Evolutionary conservation across 2,888 invertebrate genomes (phyloP), one percentile per base, ranked within the genome.

Genomic region (Lithophane leautieri): DNA sequence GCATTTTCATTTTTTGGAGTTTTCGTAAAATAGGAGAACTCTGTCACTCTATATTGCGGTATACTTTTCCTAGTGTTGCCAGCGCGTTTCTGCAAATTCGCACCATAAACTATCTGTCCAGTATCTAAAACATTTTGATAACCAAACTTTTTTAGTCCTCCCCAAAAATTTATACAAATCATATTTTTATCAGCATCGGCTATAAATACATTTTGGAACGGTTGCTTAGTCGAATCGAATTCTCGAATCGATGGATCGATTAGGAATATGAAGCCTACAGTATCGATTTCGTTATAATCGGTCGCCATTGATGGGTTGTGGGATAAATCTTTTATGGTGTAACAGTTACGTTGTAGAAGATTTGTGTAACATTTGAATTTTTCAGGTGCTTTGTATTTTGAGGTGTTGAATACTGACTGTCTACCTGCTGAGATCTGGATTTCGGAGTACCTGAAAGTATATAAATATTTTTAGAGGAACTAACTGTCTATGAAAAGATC

Each of bases 281-380:
- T 97, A 93, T 98, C 98, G 82, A 98, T 96, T 96, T 98, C 98
- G 79, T 97, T 97, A 89, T 97, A 97, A 66, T 94, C 92, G 34
- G 93, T 94, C 8, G 79, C 74, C 72, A 90, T 86, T 0, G 83
- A 77, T 0, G 93, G 91, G 34, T 93, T 94, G 79, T 90, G 84
- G 0, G 89, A 78, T 40, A 97, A 88, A 76, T 97, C 95, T 83
- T 93, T 92, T 73, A 97, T 96, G n/a, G 92, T 88, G 50, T 93
- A 96, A 76, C 95, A 97, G 40, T 83, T 93, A 82, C 97, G 94
- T 80, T 87, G 89, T 2, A 94, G 81, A 3, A 88, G 70, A 44
- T 90, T 84, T 4, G 85, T 85, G 44, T 87, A 81, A 0, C 81
- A 70, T 76, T 88, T 89, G 0, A 87, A 34, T 73, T 88, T 88